Evolutionary conservation across 2,888 invertebrate genomes (phyloP).

Genomic region (Fragum sueziense): DNA sequence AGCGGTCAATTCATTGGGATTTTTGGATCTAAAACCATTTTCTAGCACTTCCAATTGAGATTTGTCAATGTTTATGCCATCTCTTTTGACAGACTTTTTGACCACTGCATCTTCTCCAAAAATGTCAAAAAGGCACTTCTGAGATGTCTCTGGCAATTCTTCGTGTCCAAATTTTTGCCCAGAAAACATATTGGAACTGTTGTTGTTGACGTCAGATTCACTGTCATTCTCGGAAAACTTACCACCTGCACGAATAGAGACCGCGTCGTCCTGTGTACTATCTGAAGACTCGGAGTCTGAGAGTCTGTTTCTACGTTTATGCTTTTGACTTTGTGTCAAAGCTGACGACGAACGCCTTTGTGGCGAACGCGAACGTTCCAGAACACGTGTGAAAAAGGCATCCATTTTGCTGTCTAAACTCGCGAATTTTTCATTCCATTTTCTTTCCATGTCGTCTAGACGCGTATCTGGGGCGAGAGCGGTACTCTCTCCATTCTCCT

Average conservation of each 20-base stretch:
- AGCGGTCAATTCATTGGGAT: conserved; percentile 25
- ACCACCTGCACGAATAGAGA: background rate
- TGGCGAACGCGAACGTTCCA: conserved; percentile 1
- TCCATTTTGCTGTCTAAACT: background rate
- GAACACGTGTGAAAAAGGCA: too few species aligned
- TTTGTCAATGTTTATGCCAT: too few species aligned
- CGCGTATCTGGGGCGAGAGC: background rate
- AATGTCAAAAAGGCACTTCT: background rate
- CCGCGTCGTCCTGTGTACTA: too few species aligned
- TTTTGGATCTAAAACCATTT: conserved; percentile 13
- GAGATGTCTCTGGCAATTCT: background rate
- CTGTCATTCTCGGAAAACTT: background rate
- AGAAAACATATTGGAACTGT: background rate
- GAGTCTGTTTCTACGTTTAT: background rate
- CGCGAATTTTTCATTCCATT: background rate
- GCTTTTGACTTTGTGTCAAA: background rate
- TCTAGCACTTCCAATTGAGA: too few species aligned
- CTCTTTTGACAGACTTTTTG: too few species aligned
- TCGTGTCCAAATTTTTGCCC: background rate
- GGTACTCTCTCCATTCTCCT: background rate
- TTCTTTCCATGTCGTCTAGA: background rate
- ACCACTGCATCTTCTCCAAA: too few species aligned
- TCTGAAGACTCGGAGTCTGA: background rate
- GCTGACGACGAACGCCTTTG: conserved; percentile 1
- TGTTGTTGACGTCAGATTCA: background rate